Evolutionary conservation across 2,797 vertebrate species (phyloP), one percentile per base, ranked within the genome.

Genomic region (Bryconaethiops microstoma): DNA sequence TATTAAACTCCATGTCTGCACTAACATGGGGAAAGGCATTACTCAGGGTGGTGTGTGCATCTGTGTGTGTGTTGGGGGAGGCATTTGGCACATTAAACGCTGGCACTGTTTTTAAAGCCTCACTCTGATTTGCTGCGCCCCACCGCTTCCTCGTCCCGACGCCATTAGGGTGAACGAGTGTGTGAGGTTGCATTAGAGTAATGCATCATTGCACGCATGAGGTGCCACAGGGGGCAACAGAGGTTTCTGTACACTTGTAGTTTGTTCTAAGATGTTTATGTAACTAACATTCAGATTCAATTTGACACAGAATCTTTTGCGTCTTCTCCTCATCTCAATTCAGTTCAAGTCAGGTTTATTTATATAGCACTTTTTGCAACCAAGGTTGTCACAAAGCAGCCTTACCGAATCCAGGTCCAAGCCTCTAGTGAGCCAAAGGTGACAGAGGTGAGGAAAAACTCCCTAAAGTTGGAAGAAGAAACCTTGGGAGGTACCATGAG

Each of bases 101-200:
- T 21, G 54, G 42, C 35, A 45, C 35, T 7, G 5, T 21, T 71
- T 17, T 54, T 40, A 25, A 29, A 72, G 48, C 48, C 54, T 52
- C 39, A 1, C 67, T 64, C 57, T 9, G 39, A 14, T 67, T 48
- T 1, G 8, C 29, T 19, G 39, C 4, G 2, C 42, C 42, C 42
- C 40, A 23, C 60, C 0, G 45, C 12, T n/a, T 40, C 16, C 23
- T 16, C 50, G 10, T 5, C 17, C 8, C 50, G 13, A 40, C n/a
- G 39, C 68, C n/a, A n/a, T 63, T 35, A 72, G 42, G 7, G 25
- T 13, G 59, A 65, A 7, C 5, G 39, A 65, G 54, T 12, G 7
- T 50, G 62, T 77, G 75, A 39, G 75, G 17, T 59, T 50, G 75
- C 60, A 50, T 77, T 17, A 50, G 50, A 39, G 73, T n/a, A 35